These are phyloP conservation scores for Cosmopolites sordidus DNA, from an alignment of 2,888 invertebrate genomes.

Conservation along the genomic window DNA sequence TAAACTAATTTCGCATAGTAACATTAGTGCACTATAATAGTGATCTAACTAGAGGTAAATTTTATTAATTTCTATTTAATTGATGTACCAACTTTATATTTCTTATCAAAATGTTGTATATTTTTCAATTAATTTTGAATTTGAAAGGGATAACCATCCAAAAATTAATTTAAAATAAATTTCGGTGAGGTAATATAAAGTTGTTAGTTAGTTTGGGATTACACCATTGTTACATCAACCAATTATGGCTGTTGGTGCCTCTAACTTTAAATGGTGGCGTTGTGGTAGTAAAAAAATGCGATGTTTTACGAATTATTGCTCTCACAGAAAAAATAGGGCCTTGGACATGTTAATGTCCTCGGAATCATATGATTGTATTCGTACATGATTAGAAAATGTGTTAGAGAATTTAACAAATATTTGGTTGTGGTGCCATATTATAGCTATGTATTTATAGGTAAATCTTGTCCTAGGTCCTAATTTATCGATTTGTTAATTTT, in stretches of 20 bases:
- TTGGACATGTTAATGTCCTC: conserved; percentile 1
- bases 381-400: conserved; percentile 1
- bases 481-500: conserved; percentile 24
- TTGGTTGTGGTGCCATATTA: conserved; percentile 27
- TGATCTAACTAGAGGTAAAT: conserved; percentile 50
- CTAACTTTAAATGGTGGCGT: conserved; percentile 31
- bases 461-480: conserved; percentile 24
- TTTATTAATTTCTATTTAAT: conserved; percentile 21
- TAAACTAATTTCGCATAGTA: conserved; percentile 31
- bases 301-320: not conserved
- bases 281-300: not conserved
- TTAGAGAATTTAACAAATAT: conserved; percentile 17
- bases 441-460: conserved; percentile 18
- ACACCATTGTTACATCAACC: conserved; percentile 46
- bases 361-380: not conserved
- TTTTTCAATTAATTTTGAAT: too few species aligned
- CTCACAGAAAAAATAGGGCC: not conserved
- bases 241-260: conserved; percentile 45
- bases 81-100: conserved; percentile 21
- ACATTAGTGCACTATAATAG: conserved; percentile 44
- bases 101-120: conserved; percentile 20
- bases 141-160: too few species aligned
- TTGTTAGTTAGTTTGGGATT: conserved; percentile 42
- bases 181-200: conserved; percentile 26
- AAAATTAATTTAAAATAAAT: not conserved